A percentile compares a stretch with the other conserved stretches of the same genome.
Conservation (phyloP, 2,113 vertebrate species). For the Aix galericulata region DNA sequence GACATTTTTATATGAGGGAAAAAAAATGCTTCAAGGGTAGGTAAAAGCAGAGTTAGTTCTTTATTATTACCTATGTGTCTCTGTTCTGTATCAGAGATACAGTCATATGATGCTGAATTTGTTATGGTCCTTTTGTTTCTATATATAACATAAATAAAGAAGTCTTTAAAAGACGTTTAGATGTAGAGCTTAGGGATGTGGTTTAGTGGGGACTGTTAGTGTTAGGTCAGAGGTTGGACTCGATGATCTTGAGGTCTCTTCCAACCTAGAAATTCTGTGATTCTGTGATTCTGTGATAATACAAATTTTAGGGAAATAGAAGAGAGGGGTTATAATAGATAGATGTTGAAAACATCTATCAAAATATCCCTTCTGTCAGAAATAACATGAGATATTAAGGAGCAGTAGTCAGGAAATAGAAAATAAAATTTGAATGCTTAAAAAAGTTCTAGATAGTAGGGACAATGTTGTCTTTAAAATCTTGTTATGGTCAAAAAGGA, state of each 20-base stretch:
- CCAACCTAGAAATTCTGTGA: too few species aligned
- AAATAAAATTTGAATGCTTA: neutral
- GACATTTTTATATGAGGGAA: neutral
- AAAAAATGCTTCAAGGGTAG: neutral
- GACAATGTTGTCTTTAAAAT: neutral
- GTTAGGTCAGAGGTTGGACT: too few species aligned
- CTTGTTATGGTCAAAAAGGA: neutral
- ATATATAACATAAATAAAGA: too few species aligned
- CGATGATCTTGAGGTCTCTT: too few species aligned
- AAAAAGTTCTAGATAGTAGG: neutral
- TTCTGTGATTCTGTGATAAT: too few species aligned
- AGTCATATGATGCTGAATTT: neutral
- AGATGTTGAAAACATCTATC: neutral
- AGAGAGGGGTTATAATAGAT: neutral
- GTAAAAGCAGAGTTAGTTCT: neutral
- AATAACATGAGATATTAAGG: neutral
- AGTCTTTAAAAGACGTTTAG: too few species aligned
- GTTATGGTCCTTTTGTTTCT: neutral
- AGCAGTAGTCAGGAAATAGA: neutral
- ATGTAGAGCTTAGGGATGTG: too few species aligned
- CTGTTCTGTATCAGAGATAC: neutral
- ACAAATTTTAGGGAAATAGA: neutral
- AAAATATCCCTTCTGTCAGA: neutral
- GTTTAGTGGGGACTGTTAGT: too few species aligned
- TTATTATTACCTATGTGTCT: neutral